phyloP scores from a whole-genome alignment of 2,113 vertebrate genomes.

The Eulacestoma nigropectus region DNA sequence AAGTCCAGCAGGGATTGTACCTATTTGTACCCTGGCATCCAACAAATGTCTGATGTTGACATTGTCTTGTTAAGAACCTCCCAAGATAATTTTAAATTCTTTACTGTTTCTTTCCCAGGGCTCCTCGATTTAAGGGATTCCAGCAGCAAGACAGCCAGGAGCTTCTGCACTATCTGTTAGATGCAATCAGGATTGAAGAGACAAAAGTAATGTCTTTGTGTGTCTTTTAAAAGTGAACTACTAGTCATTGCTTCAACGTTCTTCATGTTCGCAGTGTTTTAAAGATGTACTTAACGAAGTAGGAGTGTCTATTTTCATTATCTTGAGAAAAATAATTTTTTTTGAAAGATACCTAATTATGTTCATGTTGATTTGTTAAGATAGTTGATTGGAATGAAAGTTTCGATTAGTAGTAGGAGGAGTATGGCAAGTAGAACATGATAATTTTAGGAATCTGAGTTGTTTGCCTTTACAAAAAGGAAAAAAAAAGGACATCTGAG shows the following conservation, averaged over 20 bases:
- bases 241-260: not conserved
- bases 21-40: not conserved
- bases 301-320: not conserved
- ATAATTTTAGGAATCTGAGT: not conserved
- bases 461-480: not conserved
- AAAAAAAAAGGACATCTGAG: not conserved
- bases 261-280: not conserved
- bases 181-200: slow-evolving; percentile 93
- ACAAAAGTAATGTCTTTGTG: slow-evolving; percentile 81
- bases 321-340: not conserved
- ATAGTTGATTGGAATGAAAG: not conserved
- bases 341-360: not conserved
- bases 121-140: slow-evolving; percentile 95
- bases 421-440: not conserved
- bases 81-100: not conserved
- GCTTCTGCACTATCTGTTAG: slow-evolving; percentile 91
- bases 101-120: slow-evolving; percentile 65
- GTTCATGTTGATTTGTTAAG: not conserved
- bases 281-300: not conserved
- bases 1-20: not conserved
- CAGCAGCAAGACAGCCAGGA: slow-evolving; percentile 99
- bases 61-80: not conserved
- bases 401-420: not conserved
- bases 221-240: not conserved
- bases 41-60: not conserved